phyloP scores from a whole-genome alignment of 2,888 invertebrate genomes.

The Catocala nupta region DNA sequence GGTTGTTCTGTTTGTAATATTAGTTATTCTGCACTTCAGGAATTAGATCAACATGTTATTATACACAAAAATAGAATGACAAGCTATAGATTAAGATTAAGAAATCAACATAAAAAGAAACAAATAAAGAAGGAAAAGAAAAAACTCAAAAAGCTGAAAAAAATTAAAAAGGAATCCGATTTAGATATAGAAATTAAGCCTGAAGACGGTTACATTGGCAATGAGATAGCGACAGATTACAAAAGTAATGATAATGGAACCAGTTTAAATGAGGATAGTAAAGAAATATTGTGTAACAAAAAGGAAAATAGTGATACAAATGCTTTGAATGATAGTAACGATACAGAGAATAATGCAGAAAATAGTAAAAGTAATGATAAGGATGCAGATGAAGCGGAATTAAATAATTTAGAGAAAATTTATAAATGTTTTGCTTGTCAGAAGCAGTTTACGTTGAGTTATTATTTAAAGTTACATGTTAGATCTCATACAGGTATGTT shows the following conservation, averaged over 20 bases:
- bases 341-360: conserved; percentile 14
- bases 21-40: conserved; percentile 62
- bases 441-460: conserved; percentile 78
- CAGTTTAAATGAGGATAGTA: conserved; percentile 7
- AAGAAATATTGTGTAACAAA: conserved; percentile 17
- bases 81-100: conserved; percentile 74
- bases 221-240: conserved; percentile 65
- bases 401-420: conserved; percentile 71
- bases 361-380: conserved; percentile 24
- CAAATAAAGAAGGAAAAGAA: conserved; percentile 71
- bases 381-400: conserved; percentile 39
- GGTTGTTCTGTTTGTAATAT: conserved; percentile 78
- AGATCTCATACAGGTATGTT: conserved; percentile 78
- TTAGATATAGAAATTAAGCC: conserved; percentile 75
- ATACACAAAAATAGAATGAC: conserved; percentile 77
- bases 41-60: conserved; percentile 74
- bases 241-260: conserved; percentile 16
- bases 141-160: conserved; percentile 61
- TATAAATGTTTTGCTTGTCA: conserved; percentile 81
- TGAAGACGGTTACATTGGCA: conserved; percentile 80
- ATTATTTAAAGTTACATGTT: conserved; percentile 80
- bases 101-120: conserved; percentile 71
- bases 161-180: conserved; percentile 57
- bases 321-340: conserved; percentile 1
- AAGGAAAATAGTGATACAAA: background rate